A percentile compares a stretch with the other conserved stretches of the same genome.
Evolutionary conservation across 1,140 invertebrate species (phyloP).

Genomic region (Trachymyrmex septentrionalis): DNA sequence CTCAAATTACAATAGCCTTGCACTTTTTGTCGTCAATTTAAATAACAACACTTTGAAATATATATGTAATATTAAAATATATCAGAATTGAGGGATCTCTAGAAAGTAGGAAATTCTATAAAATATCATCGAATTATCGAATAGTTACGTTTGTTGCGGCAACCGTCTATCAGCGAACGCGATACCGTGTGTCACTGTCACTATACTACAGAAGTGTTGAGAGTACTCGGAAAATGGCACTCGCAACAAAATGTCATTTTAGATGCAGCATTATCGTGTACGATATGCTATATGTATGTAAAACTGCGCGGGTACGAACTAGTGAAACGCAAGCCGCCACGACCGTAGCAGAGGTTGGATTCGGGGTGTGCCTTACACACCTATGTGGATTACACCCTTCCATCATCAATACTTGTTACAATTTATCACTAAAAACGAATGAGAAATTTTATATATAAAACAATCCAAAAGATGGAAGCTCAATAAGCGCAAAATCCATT

Average conservation of each 20-base stretch:
- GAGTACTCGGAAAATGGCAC: conserved; percentile 10
- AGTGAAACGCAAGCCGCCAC: conserved; percentile 12
- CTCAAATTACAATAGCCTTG: background rate
- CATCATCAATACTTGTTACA: background rate
- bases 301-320: background rate
- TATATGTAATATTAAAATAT: background rate
- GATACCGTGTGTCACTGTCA: background rate
- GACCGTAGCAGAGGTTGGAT: conserved; percentile 19
- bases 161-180: background rate
- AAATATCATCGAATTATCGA: background rate
- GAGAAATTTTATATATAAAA: background rate
- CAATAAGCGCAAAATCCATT: background rate
- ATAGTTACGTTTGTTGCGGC: background rate
- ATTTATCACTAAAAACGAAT: conserved; percentile 19
- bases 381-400: background rate
- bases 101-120: background rate
- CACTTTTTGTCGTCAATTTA: background rate
- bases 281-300: background rate
- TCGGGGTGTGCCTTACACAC: background rate
- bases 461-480: background rate
- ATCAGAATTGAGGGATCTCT: background rate
- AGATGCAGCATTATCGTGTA: conserved; percentile 12
- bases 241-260: conserved; percentile 32
- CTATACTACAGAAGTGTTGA: background rate
- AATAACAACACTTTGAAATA: background rate